A percentile compares a stretch with the other conserved stretches of the same genome.
Evolutionary conservation across 1,140 invertebrate genomes (phyloP).

Genomic region (Chrysoperla carnea): DNA sequence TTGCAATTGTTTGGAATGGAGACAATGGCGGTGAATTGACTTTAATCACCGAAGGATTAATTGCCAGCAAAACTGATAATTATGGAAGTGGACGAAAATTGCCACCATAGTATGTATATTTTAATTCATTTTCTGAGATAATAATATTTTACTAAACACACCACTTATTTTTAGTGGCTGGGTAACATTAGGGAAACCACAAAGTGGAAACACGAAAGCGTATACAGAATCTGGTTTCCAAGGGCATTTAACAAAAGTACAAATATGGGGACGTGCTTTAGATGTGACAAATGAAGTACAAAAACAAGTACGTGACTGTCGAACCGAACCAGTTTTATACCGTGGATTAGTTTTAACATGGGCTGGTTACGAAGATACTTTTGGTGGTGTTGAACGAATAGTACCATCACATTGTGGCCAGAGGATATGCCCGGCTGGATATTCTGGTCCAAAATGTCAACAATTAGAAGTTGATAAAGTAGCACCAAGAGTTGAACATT

Average conservation of each 20-base stretch:
- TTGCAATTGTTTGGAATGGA: constrained; percentile 87
- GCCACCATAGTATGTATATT: constrained; percentile 55
- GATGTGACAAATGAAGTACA: constrained; percentile 88
- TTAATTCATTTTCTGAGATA: constrained; percentile 3
- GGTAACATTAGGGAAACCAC: constrained; percentile 80
- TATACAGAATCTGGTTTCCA: constrained; percentile 82
- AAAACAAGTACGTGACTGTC: constrained; percentile 77
- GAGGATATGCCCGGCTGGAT: constrained; percentile 68
- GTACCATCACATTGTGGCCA: constrained; percentile 85
- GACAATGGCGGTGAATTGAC: constrained; percentile 63
- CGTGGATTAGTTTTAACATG: constrained; percentile 73
- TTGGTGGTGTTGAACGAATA: constrained; percentile 77
- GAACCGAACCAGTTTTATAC: constrained; percentile 80
- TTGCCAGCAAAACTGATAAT: constrained; percentile 73
- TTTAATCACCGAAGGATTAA: constrained; percentile 81
- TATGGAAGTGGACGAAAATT: constrained; percentile 63
- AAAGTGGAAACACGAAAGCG: constrained; percentile 48
- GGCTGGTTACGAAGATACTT: constrained; percentile 78
- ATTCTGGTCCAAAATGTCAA: constrained; percentile 66
- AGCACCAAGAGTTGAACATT: constrained; percentile 71
- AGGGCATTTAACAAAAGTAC: constrained; percentile 85
- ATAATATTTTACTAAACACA: constrained; percentile 3
- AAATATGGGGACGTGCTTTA: constrained; percentile 81
- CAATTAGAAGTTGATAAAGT: constrained; percentile 68
- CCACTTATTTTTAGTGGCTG: constrained; percentile 50